phyloP scores from a whole-genome alignment of 2,888 invertebrate genomes.

The Brachycybe producta region DNA sequence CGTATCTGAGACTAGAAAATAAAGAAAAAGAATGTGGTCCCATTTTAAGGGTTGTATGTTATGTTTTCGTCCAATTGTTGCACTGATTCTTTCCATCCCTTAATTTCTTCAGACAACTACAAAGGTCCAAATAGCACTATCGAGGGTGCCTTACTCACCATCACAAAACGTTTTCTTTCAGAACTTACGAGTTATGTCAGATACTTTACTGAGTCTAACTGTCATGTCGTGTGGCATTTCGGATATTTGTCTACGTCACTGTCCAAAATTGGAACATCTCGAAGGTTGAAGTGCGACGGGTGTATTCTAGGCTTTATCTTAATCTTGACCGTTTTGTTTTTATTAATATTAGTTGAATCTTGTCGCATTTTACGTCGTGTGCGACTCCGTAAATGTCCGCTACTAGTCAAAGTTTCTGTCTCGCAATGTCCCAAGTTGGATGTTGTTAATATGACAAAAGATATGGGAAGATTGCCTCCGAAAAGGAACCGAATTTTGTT shows the following conservation, averaged over 20 bases:
- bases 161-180: constrained; percentile 4
- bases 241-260: constrained; percentile 9
- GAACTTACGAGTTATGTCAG: neutral
- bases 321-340: neutral
- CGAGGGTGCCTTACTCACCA: too few species aligned
- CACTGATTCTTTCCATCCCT: too few species aligned
- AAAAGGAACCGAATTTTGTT: constrained; percentile 4
- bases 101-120: too few species aligned
- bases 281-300: constrained; percentile 4
- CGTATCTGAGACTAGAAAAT: too few species aligned
- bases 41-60: too few species aligned
- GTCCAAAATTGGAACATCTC: constrained; percentile 6
- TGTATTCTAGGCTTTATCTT: too few species aligned
- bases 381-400: constrained; percentile 6
- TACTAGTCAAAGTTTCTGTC: constrained; percentile 2
- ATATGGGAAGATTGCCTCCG: constrained; percentile 6
- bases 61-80: too few species aligned
- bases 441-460: neutral
- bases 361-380: constrained; percentile 10
- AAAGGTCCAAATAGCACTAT: too few species aligned
- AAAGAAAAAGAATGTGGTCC: too few species aligned
- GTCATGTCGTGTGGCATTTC: constrained; percentile 15
- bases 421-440: constrained; percentile 12
- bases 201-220: constrained; percentile 12
- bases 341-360: constrained; percentile 6